Evolutionary conservation across 2,113 vertebrate species (phyloP).

Genomic region (Felis catus): F.catus_Fca126_mat1.0 CM031414.1:74559001-74559500

Average conservation of each 20-base stretch:
- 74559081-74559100: not conserved
- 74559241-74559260: not conserved
- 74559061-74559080: conserved; percentile 41
- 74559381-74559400: not conserved
- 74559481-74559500: not conserved
- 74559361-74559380: not conserved
- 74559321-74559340: not conserved
- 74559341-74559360: not conserved
- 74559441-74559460: not conserved
- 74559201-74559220: not conserved
- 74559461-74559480: not conserved
- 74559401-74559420: not conserved
- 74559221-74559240: not conserved
- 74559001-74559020: conserved; percentile 44
- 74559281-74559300: conserved; percentile 15
- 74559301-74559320: not conserved
- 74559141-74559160: not conserved
- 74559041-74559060: not conserved
- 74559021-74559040: conserved; percentile 9
- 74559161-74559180: conserved; percentile 39
- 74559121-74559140: not conserved
- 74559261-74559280: not conserved
- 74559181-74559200: conserved; percentile 17
- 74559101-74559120: conserved; percentile 15
- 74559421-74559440: not conserved